These are phyloP conservation scores for Parnassius orleans DNA, from an alignment of 2,888 invertebrate genomes.

Conservation along the genomic window DNA sequence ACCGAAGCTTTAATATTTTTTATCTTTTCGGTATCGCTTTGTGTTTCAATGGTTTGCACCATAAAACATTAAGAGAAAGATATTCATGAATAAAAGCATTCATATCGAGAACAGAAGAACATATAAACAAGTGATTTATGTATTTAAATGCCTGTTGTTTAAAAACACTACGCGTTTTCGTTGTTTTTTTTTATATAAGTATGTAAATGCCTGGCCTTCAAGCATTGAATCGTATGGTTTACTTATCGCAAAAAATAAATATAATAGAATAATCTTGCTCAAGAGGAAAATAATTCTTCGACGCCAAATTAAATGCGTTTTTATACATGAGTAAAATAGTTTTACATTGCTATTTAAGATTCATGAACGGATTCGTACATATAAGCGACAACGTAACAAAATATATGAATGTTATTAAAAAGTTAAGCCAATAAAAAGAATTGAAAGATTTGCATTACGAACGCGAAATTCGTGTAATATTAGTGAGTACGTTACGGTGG, in stretches of 20 bases:
- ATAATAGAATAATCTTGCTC: conserved; percentile 3
- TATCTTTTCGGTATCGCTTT: conserved; percentile 15
- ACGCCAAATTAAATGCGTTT: conserved; percentile 12
- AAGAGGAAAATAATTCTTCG: conserved; percentile 7
- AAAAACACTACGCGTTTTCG: background rate
- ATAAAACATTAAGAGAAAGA: conserved; percentile 13
- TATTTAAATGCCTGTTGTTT: background rate
- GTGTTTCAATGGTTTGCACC: conserved; percentile 3
- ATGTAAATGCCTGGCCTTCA: conserved; percentile 12
- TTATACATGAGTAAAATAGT: conserved; percentile 6
- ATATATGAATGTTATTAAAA: conserved; percentile 12
- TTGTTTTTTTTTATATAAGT: conserved; percentile 8
- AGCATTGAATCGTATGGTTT: background rate
- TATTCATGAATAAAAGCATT: background rate
- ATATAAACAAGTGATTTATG: background rate
- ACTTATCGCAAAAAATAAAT: conserved; percentile 12
- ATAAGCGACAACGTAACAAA: background rate
- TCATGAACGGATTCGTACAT: background rate
- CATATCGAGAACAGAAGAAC: too few species aligned
- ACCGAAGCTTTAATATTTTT: conserved; percentile 17
- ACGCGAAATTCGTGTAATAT: conserved; percentile 15
- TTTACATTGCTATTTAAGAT: conserved; percentile 2
- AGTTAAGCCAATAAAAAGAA: too few species aligned
- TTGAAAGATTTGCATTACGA: conserved; percentile 6
- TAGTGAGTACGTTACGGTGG: conserved; percentile 20